Evolutionary conservation across 2,113 vertebrate genomes (phyloP).

Genomic region (Pantherophis guttatus): DNA sequence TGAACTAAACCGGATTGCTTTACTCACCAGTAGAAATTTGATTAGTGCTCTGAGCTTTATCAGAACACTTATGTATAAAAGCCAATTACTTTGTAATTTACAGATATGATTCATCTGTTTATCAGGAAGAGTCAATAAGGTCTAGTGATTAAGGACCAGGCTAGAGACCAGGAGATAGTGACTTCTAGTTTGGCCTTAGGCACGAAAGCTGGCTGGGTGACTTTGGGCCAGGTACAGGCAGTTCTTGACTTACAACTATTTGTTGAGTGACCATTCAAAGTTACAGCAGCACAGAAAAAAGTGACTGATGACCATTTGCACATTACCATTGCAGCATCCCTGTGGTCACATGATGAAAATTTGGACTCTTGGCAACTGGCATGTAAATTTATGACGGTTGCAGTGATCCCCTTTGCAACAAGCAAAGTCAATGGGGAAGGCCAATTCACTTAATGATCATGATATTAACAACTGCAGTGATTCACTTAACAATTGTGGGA

Average conservation of each 20-base stretch:
- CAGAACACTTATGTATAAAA: background rate
- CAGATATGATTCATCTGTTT: background rate
- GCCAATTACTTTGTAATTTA: background rate
- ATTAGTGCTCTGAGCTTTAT: background rate
- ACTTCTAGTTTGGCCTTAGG: background rate
- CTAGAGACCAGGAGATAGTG: too few relatives aligned
- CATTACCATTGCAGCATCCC: background rate
- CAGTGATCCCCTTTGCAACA: background rate
- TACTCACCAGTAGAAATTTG: background rate
- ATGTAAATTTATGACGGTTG: background rate
- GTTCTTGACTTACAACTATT: background rate
- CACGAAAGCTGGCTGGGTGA: background rate
- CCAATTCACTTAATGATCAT: background rate
- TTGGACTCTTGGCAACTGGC: background rate
- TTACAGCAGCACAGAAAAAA: background rate
- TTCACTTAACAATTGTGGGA: background rate
- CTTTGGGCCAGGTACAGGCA: background rate
- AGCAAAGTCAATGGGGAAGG: background rate
- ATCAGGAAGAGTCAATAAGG: background rate
- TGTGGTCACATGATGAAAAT: background rate
- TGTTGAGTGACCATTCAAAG: background rate
- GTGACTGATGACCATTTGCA: background rate
- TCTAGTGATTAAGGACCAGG: background rate
- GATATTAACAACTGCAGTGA: background rate
- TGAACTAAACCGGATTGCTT: background rate